A percentile compares a stretch with the other conserved stretches of the same genome.
Evolutionary conservation across 2,888 invertebrate species (phyloP).

Genomic region (Caradrina clavipalpis): DNA sequence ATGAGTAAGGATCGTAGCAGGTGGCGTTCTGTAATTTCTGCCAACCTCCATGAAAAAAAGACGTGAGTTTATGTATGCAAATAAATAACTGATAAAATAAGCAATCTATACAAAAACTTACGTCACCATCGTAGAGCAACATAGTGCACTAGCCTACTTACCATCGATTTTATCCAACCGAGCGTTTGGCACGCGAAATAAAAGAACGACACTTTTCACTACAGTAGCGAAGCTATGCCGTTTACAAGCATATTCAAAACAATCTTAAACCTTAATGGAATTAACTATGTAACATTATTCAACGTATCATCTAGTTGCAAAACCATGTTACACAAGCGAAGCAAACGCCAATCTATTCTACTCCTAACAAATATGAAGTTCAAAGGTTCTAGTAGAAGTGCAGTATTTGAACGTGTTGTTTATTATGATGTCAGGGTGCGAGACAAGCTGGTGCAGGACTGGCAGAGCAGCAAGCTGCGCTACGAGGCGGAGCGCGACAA

Average conservation of each 20-base stretch:
- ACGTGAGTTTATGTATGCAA: no score
- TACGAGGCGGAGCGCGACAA: constrained; percentile 88
- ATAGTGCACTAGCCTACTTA: neutral
- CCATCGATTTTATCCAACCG: neutral
- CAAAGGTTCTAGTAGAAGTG: neutral
- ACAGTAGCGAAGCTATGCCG: neutral
- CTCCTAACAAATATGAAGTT: neutral
- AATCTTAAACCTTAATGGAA: no score
- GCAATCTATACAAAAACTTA: no score
- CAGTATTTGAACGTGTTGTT: neutral
- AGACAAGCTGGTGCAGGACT: constrained; percentile 87
- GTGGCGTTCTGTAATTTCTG: no score
- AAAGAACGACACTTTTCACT: neutral
- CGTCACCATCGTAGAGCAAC: no score
- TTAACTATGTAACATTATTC: no score
- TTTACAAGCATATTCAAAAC: no score
- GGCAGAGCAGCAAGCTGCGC: constrained; percentile 85
- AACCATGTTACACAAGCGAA: neutral
- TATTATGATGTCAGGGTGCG: constrained; percentile 78
- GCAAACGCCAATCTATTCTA: neutral
- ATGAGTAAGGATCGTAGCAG: no score
- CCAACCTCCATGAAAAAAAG: no score
- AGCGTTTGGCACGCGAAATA: constrained; percentile 7
- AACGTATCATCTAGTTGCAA: no score
- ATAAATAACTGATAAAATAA: no score